phyloP scores from a whole-genome alignment of 2,113 vertebrate species.

The Plotosus lineatus region DNA sequence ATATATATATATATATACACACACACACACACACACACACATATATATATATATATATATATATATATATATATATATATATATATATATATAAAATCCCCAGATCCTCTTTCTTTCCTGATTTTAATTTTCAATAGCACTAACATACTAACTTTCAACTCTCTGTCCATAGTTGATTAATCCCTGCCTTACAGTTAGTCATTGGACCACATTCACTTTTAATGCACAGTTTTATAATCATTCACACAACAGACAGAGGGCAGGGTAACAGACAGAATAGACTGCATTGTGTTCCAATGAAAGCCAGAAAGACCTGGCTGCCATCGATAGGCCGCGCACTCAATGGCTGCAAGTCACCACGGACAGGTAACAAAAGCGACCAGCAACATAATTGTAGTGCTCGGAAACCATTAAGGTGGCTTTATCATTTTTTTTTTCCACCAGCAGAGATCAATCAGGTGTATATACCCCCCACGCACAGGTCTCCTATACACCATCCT shows the following conservation, averaged over 20 bases:
- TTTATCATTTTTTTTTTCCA: constrained; percentile 78
- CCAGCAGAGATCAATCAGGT: constrained; percentile 83
- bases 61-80: too few species aligned
- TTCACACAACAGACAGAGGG: neutral
- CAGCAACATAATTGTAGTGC: constrained; percentile 81
- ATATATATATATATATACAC: too few species aligned
- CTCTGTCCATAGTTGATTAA: neutral
- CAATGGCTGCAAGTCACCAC: constrained; percentile 76
- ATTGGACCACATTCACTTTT: constrained; percentile 29
- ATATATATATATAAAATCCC: too few species aligned
- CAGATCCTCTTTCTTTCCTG: neutral
- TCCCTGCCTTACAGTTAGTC: neutral
- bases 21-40: too few species aligned
- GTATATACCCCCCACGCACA: constrained; percentile 56
- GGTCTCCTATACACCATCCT: constrained; percentile 18
- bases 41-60: too few species aligned
- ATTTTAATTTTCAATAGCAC: neutral
- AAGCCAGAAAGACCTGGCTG: constrained; percentile 42
- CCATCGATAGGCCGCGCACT: constrained; percentile 37
- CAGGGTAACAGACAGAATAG: constrained; percentile 14
- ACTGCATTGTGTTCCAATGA: constrained; percentile 37
- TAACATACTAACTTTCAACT: neutral
- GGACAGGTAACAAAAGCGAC: constrained; percentile 83
- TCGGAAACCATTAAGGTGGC: constrained; percentile 86
- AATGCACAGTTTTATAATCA: constrained; percentile 28